phyloP scores from a whole-genome alignment of 2,113 vertebrate species.

The Polypterus bichir region DNA sequence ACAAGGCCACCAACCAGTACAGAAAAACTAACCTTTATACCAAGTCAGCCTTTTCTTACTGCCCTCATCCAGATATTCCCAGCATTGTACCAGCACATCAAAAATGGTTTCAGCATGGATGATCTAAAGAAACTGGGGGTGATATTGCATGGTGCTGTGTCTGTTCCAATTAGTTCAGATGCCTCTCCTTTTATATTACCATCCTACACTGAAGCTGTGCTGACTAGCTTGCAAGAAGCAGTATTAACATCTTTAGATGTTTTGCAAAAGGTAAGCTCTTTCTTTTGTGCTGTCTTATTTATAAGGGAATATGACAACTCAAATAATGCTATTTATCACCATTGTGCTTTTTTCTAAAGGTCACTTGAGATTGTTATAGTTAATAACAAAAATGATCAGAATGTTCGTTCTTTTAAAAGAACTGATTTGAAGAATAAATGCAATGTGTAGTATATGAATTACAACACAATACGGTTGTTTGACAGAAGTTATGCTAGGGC shows the following conservation, averaged over 20 bases:
- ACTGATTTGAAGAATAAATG: too few species aligned
- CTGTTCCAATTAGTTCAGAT: conserved; percentile 94
- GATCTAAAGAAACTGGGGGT: conserved; percentile 85
- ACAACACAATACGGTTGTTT: too few species aligned
- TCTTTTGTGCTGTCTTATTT: too few species aligned
- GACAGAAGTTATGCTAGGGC: too few species aligned
- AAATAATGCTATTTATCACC: too few species aligned
- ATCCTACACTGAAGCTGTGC: conserved; percentile 89
- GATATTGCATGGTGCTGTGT: conserved; percentile 87
- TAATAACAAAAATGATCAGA: too few species aligned
- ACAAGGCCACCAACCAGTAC: conserved; percentile 68
- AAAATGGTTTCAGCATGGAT: conserved; percentile 89
- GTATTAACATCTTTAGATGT: conserved; percentile 90
- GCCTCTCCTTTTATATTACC: conserved; percentile 96
- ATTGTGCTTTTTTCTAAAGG: too few species aligned
- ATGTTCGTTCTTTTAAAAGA: too few species aligned
- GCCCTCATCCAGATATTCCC: conserved; percentile 95
- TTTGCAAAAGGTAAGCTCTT: conserved; percentile 78
- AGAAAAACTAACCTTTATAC: conserved; percentile 86
- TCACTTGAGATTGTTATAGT: too few species aligned
- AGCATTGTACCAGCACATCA: conserved; percentile 93
- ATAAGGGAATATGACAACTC: too few species aligned
- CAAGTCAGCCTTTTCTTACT: conserved; percentile 94
- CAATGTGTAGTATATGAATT: too few species aligned
- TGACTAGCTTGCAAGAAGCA: conserved; percentile 92